A percentile compares a stretch with the other conserved stretches of the same genome.
Evolutionary conservation across 2,797 vertebrate species (phyloP).

Genomic region (Pseudochromis fuscus): DNA sequence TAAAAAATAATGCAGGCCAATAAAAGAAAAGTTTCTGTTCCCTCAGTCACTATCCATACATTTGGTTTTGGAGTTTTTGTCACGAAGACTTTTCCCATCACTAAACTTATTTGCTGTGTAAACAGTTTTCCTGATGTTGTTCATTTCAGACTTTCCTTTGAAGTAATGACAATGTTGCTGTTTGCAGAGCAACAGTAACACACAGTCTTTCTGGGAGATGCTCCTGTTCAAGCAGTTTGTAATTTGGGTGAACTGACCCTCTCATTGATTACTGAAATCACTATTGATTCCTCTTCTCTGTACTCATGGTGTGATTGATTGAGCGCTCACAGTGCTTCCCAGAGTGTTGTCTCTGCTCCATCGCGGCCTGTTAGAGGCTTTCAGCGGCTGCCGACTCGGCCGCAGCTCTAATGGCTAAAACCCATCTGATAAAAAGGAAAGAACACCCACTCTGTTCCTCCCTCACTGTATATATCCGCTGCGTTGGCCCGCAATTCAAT

Average conservation of each 20-base stretch:
- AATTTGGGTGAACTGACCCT: background rate
- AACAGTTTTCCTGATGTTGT: no score
- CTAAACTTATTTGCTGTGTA: no score
- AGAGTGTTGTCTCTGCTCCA: constrained; percentile 31
- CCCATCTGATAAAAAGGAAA: constrained; percentile 69
- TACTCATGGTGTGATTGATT: constrained; percentile 3
- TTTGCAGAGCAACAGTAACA: background rate
- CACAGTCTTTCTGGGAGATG: no score
- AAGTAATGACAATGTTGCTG: no score
- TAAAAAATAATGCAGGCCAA: no score
- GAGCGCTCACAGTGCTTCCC: constrained; percentile 11
- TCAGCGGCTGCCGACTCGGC: constrained; percentile 47
- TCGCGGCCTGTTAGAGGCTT: constrained; percentile 55
- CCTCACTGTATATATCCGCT: constrained; percentile 65
- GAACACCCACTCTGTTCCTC: constrained; percentile 63
- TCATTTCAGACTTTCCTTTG: no score
- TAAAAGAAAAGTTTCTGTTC: no score
- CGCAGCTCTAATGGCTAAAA: constrained; percentile 63
- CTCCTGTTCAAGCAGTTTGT: background rate
- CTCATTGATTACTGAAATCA: constrained; percentile 23
- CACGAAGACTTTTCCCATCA: no score
- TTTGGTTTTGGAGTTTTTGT: no score
- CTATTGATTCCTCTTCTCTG: background rate
- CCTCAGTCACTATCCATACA: no score
- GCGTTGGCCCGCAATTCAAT: constrained; percentile 70